Conservation (phyloP, 2,888 invertebrate genomes). For the Pardosa pseudoannulata region DNA sequence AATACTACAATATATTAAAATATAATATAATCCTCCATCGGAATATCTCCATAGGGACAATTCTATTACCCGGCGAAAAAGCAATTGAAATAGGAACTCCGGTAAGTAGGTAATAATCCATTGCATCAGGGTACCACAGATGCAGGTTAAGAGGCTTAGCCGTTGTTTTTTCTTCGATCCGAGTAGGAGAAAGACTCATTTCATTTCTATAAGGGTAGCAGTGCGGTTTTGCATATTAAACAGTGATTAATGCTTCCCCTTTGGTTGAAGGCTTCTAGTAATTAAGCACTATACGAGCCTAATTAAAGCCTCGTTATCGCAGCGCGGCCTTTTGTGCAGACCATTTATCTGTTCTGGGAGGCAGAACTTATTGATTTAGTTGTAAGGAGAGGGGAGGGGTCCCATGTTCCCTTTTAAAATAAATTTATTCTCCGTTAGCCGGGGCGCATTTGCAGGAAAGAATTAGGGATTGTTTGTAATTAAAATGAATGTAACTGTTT, state of each 20-base stretch:
- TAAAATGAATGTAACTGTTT: constrained; percentile 70
- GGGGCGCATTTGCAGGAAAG: constrained; percentile 51
- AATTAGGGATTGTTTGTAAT: constrained; percentile 70
- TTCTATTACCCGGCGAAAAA: too few species aligned
- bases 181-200: constrained; percentile 34
- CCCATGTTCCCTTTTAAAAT: constrained; percentile 45
- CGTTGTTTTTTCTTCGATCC: constrained; percentile 37
- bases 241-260: constrained; percentile 59
- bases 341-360: constrained; percentile 58
- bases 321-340: constrained; percentile 55
- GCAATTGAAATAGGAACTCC: not conserved
- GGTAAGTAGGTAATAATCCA: not conserved
- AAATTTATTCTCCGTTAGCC: constrained; percentile 37
- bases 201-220: constrained; percentile 13
- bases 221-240: constrained; percentile 71
- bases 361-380: constrained; percentile 40
- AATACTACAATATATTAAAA: too few species aligned
- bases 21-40: too few species aligned
- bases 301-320: constrained; percentile 70
- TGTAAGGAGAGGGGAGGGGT: not conserved
- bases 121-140: too few species aligned
- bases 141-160: not conserved
- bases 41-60: too few species aligned
- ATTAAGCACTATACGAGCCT: constrained; percentile 64
- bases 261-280: constrained; percentile 63